Percentiles rank a stretch among this genome's conserved stretches.
phyloP scores from a whole-genome alignment of 2,113 vertebrate species.

The Lagopus muta region DNA sequence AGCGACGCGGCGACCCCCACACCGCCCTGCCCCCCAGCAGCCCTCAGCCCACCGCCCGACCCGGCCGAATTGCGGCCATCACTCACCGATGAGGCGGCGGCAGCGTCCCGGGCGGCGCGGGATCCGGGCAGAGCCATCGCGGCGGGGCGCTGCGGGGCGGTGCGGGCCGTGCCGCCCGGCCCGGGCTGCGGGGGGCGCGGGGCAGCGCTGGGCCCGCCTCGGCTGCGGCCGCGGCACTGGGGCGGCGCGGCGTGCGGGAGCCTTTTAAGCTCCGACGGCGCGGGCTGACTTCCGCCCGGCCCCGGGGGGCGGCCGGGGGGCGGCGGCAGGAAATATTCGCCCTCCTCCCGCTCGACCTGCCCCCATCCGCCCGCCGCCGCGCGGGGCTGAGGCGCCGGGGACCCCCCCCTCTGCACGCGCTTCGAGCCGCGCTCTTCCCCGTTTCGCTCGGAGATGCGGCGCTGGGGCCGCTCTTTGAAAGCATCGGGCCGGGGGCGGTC shows the following conservation, averaged over 20 bases:
- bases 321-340: conserved; percentile 80
- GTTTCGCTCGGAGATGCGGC: too few relatives aligned
- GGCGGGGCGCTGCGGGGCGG: neutral
- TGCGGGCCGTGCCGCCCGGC: too few relatives aligned
- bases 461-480: neutral
- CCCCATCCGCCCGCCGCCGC: conserved; percentile 53
- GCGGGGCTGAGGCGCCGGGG: too few relatives aligned
- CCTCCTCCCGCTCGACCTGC: conserved; percentile 59
- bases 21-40: too few relatives aligned
- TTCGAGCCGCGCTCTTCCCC: neutral
- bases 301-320: conserved; percentile 70
- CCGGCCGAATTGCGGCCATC: neutral
- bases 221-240: conserved; percentile 51
- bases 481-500: neutral
- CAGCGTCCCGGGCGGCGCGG: neutral
- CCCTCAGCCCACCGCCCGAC: neutral
- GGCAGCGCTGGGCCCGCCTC: conserved; percentile 23
- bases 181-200: neutral
- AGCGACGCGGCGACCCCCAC: too few relatives aligned
- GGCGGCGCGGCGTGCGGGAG: conserved; percentile 80
- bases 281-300: conserved; percentile 85
- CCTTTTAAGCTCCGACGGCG: conserved; percentile 85
- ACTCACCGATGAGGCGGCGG: conserved; percentile 35
- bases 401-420: too few relatives aligned
- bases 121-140: conserved; percentile 25